phyloP scores from a whole-genome alignment of 2,113 vertebrate genomes.

The Murina feae region DNA sequence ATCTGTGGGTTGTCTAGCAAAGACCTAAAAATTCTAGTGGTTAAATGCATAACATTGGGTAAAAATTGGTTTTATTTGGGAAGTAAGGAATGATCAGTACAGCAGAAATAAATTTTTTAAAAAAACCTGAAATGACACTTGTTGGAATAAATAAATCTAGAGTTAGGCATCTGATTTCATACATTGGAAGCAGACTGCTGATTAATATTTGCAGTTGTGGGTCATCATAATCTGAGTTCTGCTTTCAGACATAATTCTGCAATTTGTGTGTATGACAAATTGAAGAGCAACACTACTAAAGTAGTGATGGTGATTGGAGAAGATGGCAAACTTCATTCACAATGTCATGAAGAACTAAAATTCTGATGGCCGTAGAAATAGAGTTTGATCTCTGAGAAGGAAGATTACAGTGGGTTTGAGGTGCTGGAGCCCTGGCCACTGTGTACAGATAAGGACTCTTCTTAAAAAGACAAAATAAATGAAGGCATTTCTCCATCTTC shows the following conservation, averaged over 20 bases:
- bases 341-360: neutral
- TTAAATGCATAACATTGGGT: neutral
- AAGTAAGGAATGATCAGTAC: neutral
- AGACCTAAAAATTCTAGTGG: neutral
- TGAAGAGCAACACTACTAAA: neutral
- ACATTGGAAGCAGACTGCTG: neutral
- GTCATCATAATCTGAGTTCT: neutral
- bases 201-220: neutral
- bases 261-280: neutral
- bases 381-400: neutral
- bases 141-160: neutral
- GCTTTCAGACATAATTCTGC: neutral
- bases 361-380: neutral
- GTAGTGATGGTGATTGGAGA: neutral
- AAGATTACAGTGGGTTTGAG: neutral
- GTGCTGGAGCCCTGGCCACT: neutral
- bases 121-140: neutral
- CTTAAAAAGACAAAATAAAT: neutral
- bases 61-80: neutral
- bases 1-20: neutral
- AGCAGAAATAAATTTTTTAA: neutral
- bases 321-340: neutral
- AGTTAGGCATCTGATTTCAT: neutral
- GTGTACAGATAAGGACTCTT: neutral
- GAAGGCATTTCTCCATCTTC: neutral